phyloP scores from a whole-genome alignment of 2,888 invertebrate species.

The Coenonympha arcania region DNA sequence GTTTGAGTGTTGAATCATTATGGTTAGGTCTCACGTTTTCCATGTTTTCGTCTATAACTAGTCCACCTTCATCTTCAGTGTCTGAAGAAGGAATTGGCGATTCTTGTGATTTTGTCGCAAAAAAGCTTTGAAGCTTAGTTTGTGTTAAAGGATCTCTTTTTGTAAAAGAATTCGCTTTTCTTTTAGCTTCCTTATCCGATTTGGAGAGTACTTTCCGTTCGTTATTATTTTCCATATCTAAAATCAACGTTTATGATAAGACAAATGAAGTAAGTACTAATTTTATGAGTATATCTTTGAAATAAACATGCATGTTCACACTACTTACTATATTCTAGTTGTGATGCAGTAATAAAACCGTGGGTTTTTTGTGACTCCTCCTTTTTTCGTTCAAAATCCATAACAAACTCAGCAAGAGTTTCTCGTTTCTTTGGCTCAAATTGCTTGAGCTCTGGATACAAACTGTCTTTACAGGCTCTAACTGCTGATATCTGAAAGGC shows the following conservation, averaged over 20 bases:
- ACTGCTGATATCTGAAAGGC: slow-evolving; percentile 75
- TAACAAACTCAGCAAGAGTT: slow-evolving; percentile 63
- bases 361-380: slow-evolving; percentile 33
- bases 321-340: slow-evolving; percentile 39
- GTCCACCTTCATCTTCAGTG: slow-evolving; percentile 46
- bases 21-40: slow-evolving; percentile 39
- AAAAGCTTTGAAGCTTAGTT: slow-evolving; percentile 63
- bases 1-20: slow-evolving; percentile 39
- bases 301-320: neutral
- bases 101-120: slow-evolving; percentile 47
- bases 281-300: neutral
- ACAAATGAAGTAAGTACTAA: neutral
- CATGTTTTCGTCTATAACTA: slow-evolving; percentile 51
- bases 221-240: slow-evolving; percentile 38
- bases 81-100: slow-evolving; percentile 38
- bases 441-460: slow-evolving; percentile 71
- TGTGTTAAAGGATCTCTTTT: slow-evolving; percentile 67
- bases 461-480: slow-evolving; percentile 67
- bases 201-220: slow-evolving; percentile 50
- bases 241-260: slow-evolving; percentile 18
- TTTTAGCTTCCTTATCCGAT: slow-evolving; percentile 61
- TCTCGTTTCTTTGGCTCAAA: slow-evolving; percentile 71
- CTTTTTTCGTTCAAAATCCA: slow-evolving; percentile 60
- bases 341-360: slow-evolving; percentile 57
- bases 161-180: slow-evolving; percentile 64